Conservation (phyloP, 2,113 vertebrate genomes). For the Microcebus ravelobensis region DNA sequence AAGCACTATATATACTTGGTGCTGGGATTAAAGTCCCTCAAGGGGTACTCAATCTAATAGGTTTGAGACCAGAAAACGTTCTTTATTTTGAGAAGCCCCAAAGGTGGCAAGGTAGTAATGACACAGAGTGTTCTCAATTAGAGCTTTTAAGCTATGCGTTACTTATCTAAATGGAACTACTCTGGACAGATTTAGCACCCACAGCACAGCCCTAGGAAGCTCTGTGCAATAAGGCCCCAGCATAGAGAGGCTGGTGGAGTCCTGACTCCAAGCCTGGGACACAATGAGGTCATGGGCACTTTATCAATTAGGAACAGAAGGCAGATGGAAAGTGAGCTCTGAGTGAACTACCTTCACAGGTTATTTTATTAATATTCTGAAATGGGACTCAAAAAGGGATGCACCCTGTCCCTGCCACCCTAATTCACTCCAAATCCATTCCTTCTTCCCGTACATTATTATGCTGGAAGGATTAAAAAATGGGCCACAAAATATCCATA, state of each 20-base stretch:
- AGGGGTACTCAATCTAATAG: neutral
- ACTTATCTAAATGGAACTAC: slow-evolving; percentile 7
- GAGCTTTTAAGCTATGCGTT: slow-evolving; percentile 37
- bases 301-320: neutral
- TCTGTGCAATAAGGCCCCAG: neutral
- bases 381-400: neutral
- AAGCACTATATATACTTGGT: neutral
- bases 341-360: neutral
- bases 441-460: neutral
- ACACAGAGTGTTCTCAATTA: neutral
- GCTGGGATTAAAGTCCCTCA: neutral
- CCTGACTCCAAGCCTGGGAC: neutral
- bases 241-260: neutral
- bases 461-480: neutral
- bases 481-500: neutral
- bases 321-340: neutral
- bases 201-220: neutral
- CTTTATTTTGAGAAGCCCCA: slow-evolving; percentile 25
- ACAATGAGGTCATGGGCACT: neutral
- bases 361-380: neutral
- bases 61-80: slow-evolving; percentile 5
- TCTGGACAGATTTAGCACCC: neutral
- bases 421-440: neutral
- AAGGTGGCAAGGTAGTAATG: neutral
- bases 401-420: accelerated